These are phyloP conservation scores for Platysternon megacephalum DNA, from an alignment of 2,113 vertebrate genomes.

Conservation along the genomic window DNA sequence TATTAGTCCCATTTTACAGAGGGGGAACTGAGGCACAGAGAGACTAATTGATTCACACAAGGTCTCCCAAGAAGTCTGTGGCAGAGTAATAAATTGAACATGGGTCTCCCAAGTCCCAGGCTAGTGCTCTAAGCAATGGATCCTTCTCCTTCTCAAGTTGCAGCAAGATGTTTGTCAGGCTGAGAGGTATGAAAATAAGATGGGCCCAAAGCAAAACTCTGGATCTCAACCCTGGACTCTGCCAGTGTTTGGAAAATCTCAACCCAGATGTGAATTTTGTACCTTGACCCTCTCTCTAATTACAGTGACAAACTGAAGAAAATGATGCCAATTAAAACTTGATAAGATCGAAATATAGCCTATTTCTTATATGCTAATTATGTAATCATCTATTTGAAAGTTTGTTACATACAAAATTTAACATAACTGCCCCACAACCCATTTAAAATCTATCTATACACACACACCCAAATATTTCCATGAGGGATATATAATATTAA, in stretches of 20 bases:
- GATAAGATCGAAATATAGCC: not conserved
- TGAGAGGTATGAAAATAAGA: not conserved
- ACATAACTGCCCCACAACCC: not conserved
- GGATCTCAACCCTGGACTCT: not conserved
- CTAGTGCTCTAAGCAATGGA: not conserved
- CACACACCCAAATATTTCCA: not conserved
- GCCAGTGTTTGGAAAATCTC: not conserved
- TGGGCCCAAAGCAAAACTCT: not conserved
- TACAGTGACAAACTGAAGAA: not conserved
- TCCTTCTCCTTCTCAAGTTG: not conserved
- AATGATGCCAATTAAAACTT: not conserved
- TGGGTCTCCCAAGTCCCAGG: not conserved
- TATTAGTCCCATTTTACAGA: not conserved
- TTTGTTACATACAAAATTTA: not conserved
- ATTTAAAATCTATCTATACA: not conserved
- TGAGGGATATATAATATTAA: not conserved
- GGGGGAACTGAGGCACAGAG: not conserved
- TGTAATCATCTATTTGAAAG: not conserved
- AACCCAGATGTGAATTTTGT: not conserved
- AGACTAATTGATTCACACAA: not conserved
- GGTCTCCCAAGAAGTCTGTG: not conserved
- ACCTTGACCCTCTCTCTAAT: not conserved
- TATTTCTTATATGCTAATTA: not conserved
- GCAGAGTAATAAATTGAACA: constrained; percentile 22
- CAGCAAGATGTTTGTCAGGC: not conserved